Conservation (phyloP, 2,113 vertebrate species). For the Pristiophorus japonicus region DNA sequence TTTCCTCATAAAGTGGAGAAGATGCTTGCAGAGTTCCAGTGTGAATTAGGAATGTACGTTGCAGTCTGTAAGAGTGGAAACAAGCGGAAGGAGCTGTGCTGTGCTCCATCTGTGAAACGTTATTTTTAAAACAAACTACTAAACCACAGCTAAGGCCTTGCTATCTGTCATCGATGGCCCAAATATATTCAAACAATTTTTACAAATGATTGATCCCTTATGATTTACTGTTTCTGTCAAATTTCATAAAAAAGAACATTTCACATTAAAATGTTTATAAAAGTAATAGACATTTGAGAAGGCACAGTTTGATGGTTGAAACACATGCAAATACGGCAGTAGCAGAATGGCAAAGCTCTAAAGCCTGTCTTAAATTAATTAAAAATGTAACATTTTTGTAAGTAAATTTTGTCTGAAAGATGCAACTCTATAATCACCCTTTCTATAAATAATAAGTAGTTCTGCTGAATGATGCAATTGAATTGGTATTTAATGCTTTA, state of each 20-base stretch:
- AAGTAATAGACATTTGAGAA: background rate
- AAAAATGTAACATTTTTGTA: background rate
- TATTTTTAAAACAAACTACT: slow-evolving; percentile 14
- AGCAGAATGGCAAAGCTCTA: background rate
- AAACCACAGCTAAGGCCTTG: background rate
- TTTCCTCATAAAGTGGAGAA: background rate
- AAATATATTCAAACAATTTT: background rate
- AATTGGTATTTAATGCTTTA: background rate
- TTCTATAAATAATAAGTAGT: background rate
- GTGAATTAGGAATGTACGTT: background rate
- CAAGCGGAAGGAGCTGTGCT: background rate
- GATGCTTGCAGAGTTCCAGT: background rate
- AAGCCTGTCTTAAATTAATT: background rate
- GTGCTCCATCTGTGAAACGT: background rate
- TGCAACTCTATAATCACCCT: background rate
- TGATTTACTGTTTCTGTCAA: background rate
- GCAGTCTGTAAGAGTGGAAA: background rate
- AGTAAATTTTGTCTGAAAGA: background rate
- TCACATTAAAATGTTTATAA: background rate
- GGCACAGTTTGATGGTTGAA: background rate
- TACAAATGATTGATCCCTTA: background rate
- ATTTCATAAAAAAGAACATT: background rate
- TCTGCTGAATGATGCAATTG: background rate
- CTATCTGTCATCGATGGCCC: background rate
- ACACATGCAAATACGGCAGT: background rate